These are phyloP conservation scores for Brienomyrus brachyistius DNA, from an alignment of 2,113 vertebrate genomes.

Conservation along the genomic window DNA sequence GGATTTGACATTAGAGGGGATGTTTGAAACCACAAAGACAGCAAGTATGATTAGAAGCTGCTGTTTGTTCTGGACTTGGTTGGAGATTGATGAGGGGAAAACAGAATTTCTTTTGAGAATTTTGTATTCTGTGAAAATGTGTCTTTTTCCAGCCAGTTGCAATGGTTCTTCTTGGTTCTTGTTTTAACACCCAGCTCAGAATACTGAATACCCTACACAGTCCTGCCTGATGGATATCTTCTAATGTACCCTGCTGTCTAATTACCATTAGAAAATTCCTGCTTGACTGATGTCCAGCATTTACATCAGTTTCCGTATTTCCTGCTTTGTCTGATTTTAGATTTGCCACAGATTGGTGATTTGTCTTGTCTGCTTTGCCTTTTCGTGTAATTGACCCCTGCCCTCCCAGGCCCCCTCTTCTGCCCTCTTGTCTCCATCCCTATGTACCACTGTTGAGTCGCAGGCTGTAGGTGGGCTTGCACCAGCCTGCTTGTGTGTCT, in stretches of 20 bases:
- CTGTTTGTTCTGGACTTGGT: background rate
- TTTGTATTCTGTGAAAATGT: no score
- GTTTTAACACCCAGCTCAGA: no score
- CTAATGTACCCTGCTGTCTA: no score
- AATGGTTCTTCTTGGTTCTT: no score
- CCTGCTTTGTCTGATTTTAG: background rate
- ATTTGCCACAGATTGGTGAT: background rate
- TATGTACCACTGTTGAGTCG: background rate
- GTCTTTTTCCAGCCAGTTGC: no score
- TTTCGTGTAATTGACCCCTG: background rate
- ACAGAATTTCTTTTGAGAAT: no score
- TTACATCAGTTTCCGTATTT: background rate
- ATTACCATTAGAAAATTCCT: background rate
- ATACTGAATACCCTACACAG: no score
- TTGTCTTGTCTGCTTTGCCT: background rate
- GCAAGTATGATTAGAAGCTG: background rate
- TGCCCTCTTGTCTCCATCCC: background rate
- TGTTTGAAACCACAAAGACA: background rate
- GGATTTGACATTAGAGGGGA: background rate
- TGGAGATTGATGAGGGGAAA: background rate
- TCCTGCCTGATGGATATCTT: no score
- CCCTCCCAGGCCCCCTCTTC: background rate
- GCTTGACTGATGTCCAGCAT: background rate
- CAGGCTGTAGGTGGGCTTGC: background rate
- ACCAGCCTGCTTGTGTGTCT: background rate